Evolutionary conservation across 2,113 vertebrate species (phyloP).

Genomic region (Lipotes vexillifer): DNA sequence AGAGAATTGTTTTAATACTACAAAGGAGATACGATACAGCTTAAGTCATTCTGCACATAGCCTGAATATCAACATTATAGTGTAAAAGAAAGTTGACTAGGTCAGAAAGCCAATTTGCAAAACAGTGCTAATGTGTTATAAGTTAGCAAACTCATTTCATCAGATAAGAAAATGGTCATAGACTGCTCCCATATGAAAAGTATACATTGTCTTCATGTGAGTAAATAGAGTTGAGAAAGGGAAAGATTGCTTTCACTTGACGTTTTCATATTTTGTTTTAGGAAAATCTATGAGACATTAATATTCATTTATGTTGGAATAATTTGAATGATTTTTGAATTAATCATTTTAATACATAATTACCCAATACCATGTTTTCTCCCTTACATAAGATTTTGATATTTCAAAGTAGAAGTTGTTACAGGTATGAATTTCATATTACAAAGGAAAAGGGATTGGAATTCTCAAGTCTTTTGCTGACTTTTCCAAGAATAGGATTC

Average conservation of each 20-base stretch:
- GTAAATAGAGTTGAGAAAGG: background rate
- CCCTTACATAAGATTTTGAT: background rate
- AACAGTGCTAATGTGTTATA: background rate
- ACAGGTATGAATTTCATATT: background rate
- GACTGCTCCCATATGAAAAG: background rate
- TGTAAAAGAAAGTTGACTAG: background rate
- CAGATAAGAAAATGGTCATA: background rate
- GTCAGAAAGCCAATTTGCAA: background rate
- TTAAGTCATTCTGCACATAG: background rate
- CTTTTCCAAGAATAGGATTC: background rate
- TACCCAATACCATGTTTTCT: background rate
- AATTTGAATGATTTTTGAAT: background rate
- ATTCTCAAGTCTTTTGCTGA: background rate
- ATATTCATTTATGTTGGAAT: background rate
- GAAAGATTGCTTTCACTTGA: background rate
- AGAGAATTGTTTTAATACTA: background rate
- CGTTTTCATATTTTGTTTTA: background rate
- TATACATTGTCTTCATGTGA: background rate
- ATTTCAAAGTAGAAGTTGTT: conserved; percentile 2
- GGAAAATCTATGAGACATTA: background rate
- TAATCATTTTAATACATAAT: background rate
- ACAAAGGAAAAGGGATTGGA: background rate
- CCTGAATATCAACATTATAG: background rate
- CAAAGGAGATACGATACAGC: background rate
- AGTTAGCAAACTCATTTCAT: background rate